A percentile compares a stretch with the other conserved stretches of the same genome.
These are phyloP conservation scores for Fringilla coelebs DNA, from an alignment of 2,797 vertebrate genomes.

Conservation along the genomic window DNA sequence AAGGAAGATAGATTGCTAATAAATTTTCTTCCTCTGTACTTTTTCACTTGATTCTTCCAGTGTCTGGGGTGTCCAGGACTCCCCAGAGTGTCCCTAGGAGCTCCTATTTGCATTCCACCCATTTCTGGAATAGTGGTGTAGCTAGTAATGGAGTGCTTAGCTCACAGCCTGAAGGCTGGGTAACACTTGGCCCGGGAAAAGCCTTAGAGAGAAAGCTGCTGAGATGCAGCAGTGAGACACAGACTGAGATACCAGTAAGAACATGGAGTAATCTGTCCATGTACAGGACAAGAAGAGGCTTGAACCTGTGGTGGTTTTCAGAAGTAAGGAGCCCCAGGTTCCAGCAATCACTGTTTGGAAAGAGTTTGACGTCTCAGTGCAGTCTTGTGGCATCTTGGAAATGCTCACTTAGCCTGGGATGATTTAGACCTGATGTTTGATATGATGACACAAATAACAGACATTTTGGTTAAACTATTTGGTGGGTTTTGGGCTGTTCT, in stretches of 20 bases:
- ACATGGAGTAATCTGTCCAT: not conserved
- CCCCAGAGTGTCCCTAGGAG: not conserved
- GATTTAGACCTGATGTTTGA: not conserved
- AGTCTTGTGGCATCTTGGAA: not conserved
- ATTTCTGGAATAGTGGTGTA: not conserved
- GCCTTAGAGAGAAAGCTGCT: not conserved
- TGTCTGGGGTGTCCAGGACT: not conserved
- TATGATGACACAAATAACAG: not conserved
- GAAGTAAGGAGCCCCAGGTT: not conserved
- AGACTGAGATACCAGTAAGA: not conserved
- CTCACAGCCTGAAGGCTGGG: not conserved
- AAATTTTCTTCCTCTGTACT: not conserved
- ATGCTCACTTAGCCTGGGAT: not conserved
- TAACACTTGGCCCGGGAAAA: not conserved
- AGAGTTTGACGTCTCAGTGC: not conserved
- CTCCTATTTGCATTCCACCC: not conserved
- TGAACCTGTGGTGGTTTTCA: not conserved
- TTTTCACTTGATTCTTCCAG: not conserved
- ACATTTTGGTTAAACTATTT: not conserved
- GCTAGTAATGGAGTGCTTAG: not conserved
- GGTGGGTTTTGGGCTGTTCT: not conserved
- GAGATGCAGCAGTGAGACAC: not conserved
- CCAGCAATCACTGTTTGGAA: rapidly evolving
- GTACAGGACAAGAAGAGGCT: not conserved
- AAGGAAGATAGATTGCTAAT: not conserved